Evolutionary conservation across 2,888 invertebrate species (phyloP), one percentile per base, ranked within the genome.

Genomic region (Kuschelorhynchus macadamiae): DNA sequence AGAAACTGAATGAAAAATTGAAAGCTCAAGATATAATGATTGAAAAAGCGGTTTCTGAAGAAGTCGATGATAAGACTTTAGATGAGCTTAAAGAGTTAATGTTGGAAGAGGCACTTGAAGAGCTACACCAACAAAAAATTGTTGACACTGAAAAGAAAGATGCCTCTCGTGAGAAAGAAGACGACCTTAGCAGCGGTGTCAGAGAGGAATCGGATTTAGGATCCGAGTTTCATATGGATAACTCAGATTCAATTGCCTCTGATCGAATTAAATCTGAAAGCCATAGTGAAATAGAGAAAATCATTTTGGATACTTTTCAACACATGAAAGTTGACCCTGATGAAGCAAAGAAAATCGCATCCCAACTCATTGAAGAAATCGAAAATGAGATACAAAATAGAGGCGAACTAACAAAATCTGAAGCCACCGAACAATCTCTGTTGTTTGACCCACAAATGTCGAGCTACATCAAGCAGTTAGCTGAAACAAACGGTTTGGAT

Each of bases 311-410:
- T 69, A 83, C 83, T 71, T 76, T 84, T 21, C 81, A 83, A 14
- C 81, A 82, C 20, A 82, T 83, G 74, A 82, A 81, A 75, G 82
- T 85, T 30, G 83, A 84, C 46, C 83, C 84, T 14, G 85, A 85
- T 52, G 86, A 87, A 75, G 87, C 86, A 0, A 82, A 84, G 76
- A 79, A 81, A 63, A 84, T 86, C 33, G 87, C 87, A 1, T 82
- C 84, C 69, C 84, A 85, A 71, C 77, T 87, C 52, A 81, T 88
- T 1, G 85, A 84, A 60, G 86, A 87, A 75, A 87, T 87, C 67
- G 87, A 88, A 78, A 81, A 79, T 1, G 87, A 87, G 78, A 84
- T 87, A n/a, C 82, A 85, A 65, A 83, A 83, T 72, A 79, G 85
- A 18, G 68, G 73, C 9, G 72, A 70, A 12, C 41, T 70, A 5